Evolutionary conservation across 2,888 invertebrate species (phyloP).

Genomic region (Scrobipalpa atriplicella): DNA sequence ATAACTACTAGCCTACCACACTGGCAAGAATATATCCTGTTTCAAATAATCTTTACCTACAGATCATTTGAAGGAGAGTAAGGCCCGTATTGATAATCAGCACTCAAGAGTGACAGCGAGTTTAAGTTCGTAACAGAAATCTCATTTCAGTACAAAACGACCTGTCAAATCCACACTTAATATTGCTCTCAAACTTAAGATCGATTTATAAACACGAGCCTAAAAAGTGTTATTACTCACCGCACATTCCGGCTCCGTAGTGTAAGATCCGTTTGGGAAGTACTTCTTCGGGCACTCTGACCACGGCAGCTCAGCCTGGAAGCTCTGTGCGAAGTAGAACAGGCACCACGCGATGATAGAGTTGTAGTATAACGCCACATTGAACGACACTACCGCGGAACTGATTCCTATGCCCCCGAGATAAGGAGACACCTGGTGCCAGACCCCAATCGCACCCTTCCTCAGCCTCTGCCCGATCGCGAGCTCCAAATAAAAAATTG

Average conservation of each 20-base stretch:
- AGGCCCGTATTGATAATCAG: not conserved
- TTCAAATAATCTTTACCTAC: too few relatives aligned
- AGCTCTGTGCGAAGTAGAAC: slow-evolving; percentile 97
- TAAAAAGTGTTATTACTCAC: slow-evolving; percentile 75
- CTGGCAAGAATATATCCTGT: too few relatives aligned
- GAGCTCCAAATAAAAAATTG: slow-evolving; percentile 97
- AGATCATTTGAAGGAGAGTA: not conserved
- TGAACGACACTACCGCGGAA: slow-evolving; percentile 97
- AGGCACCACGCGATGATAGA: slow-evolving; percentile 99
- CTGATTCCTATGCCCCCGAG: slow-evolving; percentile 95
- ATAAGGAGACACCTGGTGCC: slow-evolving; percentile 96
- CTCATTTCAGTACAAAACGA: too few relatives aligned
- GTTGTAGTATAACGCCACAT: slow-evolving; percentile 98
- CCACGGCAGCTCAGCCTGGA: slow-evolving; percentile 96
- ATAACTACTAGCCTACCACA: too few relatives aligned
- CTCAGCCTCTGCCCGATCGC: slow-evolving; percentile 97
- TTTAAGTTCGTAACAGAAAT: too few relatives aligned
- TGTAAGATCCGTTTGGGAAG: slow-evolving; percentile 90
- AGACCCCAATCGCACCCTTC: slow-evolving; percentile 97
- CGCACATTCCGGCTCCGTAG: slow-evolving; percentile 90
- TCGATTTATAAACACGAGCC: not conserved
- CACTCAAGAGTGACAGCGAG: too few relatives aligned
- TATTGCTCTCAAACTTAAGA: too few relatives aligned
- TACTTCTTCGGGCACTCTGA: slow-evolving; percentile 93
- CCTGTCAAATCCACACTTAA: too few relatives aligned